Evolutionary conservation across 2,888 invertebrate species (phyloP), one percentile per base, ranked within the genome.

Genomic region (Hydrotaea cyrtoneurina): DNA sequence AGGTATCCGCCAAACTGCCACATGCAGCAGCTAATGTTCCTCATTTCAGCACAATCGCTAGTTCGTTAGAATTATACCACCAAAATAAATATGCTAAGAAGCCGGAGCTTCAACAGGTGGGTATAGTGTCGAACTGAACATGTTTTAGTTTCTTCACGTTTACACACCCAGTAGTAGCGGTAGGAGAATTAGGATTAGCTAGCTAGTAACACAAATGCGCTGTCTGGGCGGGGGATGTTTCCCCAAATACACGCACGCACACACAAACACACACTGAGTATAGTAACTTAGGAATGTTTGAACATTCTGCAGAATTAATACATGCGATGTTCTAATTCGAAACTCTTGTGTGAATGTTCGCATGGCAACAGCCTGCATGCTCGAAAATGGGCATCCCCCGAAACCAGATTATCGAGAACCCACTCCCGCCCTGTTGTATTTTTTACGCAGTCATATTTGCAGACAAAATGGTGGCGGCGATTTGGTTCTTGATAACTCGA

Each of bases 11-110:
- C 17, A 90, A 90, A 86, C 87, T 90, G 87, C 90, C 92, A 79
- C 86, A 86, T 46, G 80, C 87, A 74, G 81, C 85, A 82, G 82
- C 82, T 75, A 91, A 92, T 86, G 90, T 90, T 72, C 90, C 91
- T 76, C 89, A 90, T 80, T 92, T 92, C 75, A 90, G 90, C 86
- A 89, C 89, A 78, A 89, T 92, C 66, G 91, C 91, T 82, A 91
- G 91, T 86, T 92, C 91, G 46, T 88, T 92, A 85, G 92, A 92
- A 88, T 90, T 91, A 79, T 92, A 92, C 89, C 92, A 92, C 89
- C 92, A 92, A 87, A 91, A 92, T 87, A 91, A 91, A 87, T 91
- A 91, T 87, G 89, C 89, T 82, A 92, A 91, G 88, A 91, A 92
- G 89, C 90, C 91, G 89, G 92, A 91, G 88, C 90, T 90, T 89